These are phyloP conservation scores for Perca fluviatilis DNA, from an alignment of 2,113 vertebrate genomes.

Conservation along the genomic window DNA sequence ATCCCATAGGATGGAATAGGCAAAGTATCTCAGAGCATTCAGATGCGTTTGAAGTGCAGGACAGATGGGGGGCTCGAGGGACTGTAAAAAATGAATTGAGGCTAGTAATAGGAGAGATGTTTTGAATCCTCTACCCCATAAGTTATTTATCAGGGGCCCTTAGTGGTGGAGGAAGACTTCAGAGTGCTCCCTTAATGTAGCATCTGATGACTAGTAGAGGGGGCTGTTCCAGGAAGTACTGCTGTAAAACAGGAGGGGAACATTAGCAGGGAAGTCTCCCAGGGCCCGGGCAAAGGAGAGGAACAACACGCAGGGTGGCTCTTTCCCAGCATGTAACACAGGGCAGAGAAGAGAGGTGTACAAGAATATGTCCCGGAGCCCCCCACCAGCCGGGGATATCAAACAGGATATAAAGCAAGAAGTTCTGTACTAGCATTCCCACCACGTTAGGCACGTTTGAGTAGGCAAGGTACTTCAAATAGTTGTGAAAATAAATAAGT, in stretches of 20 bases:
- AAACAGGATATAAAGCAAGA: constrained; percentile 50
- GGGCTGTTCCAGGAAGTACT: constrained; percentile 83
- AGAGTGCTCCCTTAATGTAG: constrained; percentile 85
- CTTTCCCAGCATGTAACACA: constrained; percentile 75
- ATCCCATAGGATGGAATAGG: constrained; percentile 75
- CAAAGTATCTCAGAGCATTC: constrained; percentile 77
- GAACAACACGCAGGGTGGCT: constrained; percentile 65
- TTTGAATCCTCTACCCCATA: constrained; percentile 83
- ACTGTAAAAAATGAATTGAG: constrained; percentile 86
- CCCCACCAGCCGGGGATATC: constrained; percentile 54
- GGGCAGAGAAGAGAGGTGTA: constrained; percentile 62
- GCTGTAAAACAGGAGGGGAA: constrained; percentile 83
- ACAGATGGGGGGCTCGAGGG: constrained; percentile 79
- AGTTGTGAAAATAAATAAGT: constrained; percentile 35
- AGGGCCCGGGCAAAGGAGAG: constrained; percentile 63
- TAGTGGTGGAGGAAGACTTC: constrained; percentile 83
- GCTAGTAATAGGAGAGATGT: constrained; percentile 83
- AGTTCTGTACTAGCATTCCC: constrained; percentile 43
- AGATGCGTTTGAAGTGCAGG: constrained; percentile 80
- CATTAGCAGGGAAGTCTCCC: constrained; percentile 80
- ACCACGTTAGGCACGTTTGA: constrained; percentile 13
- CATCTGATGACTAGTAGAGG: constrained; percentile 82
- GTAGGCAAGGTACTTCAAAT: constrained; percentile 32
- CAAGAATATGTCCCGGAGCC: constrained; percentile 46
- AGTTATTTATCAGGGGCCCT: constrained; percentile 87